Base-by-base conservation (phyloP, 2,797 vertebrate species). In the Centropyge bicolor region DNA sequence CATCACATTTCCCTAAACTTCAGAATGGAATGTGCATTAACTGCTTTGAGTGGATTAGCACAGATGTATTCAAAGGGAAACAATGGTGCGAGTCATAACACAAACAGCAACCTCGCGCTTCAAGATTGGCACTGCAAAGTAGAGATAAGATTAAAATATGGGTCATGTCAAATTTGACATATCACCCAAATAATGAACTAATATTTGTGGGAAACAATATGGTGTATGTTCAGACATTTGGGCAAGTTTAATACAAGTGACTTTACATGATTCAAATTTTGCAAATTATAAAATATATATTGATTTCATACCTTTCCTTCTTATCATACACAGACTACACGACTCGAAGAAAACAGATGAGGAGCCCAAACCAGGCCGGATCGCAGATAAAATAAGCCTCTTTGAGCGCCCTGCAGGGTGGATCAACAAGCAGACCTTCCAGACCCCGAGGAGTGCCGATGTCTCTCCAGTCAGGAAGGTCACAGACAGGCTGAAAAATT, bases 331-430 rank as follows among this genome's bases (percentile, higher is more conserved):
- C 92, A 95, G 95, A 83, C 31, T 19, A 60, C 68, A 61, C 1
- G 66, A 81, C n/a, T 22, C 35, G 38, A 88, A 88, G 86, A 92
- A 88, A 62, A 51, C 24, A 0, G 74, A 68, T 0, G 72, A 90
- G 19, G 84, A 86, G 55, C 20, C 72, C 1, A 93, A 93, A 36
- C 65, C 82, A 9, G 60, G 95, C 74, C 95, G 95, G 81, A 96
- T 98, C 24, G 94, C 96, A 20, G 97, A 96, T 92, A 98, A 94
- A 92, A 98, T 99, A 91, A 97, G 91, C 83, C 90, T 98, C 80
- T 99, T 99, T 93, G 98, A 99, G 92, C 94, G 86, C 64, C 95
- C 74, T 0, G 43, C 72, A 16, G 36, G 0, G 54, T 22, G 2
- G 22, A 16, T 22, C n/a, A 27, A 36, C 74, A 92, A 93, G 40